Evolutionary conservation across 2,888 invertebrate genomes (phyloP), one percentile per base, ranked within the genome.

Genomic region (Chrysomela aeneicollis): DNA sequence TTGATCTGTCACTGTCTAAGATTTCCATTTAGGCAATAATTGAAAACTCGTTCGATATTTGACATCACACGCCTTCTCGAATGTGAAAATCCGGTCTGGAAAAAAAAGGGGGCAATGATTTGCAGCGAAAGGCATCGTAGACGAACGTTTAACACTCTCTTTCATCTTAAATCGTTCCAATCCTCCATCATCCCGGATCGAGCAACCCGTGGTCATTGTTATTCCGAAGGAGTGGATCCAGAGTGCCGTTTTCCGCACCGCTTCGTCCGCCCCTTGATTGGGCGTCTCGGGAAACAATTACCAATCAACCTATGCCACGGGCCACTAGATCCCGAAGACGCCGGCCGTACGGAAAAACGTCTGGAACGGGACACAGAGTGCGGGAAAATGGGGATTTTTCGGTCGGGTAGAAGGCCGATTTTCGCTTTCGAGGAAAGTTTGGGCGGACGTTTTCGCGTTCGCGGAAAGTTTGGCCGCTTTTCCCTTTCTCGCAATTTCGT

Each of bases 231-330:
- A 74, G 82, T 79, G 77, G 73, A 76, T 72, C 71, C 69, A 73
- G 79, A 79, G 81, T 81, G 81, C 78, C 79, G 80, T 78, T 82
- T 82, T 81, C 80, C 80, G 81, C 81, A 78, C 82, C 79, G 80
- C 80, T 81, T 79, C 78, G 76, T 79, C 74, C 80, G 80, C 78
- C 76, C 80, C 78, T 78, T 82, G 82, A 82, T 82, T 82, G 81
- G 82, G 75, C 77, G 76, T 74, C 71, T 77, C 74, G 81, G 79
- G 81, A 79, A 79, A 79, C 78, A 78, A 78, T 78, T 78, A 78
- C 77, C 77, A 78, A 78, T 78, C 78, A 78, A 76, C 76, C 74
- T 74, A 72, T 71, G 72, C 74, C 74, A 63, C 70, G 72, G 75
- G 73, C 70, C 35, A 53, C 59, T 37, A 19, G 59, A 37, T 37